Base-by-base conservation (phyloP, 2,113 vertebrate genomes). In the Lanius collurio region DNA sequence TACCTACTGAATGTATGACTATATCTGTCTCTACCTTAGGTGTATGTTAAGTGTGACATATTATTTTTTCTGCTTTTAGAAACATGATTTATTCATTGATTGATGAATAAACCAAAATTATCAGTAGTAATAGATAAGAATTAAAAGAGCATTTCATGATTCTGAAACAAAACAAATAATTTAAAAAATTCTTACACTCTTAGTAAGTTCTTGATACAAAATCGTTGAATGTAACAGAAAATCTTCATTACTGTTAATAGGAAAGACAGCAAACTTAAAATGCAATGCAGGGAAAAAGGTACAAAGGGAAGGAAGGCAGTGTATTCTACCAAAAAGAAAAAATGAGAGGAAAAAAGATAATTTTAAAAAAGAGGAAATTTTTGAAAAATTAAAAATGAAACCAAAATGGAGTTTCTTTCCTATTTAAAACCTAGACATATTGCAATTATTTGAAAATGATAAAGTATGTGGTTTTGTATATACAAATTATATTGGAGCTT, bases 1-100 rank as follows among this genome's bases (percentile, higher is more conserved):
- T 95, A 60, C 0, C 0, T 75, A 75, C 59, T 42, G 46, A 92
- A 79, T 81, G 5, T 50, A 62, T 89, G 67, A 88, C 67, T 95
- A n/a, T 85, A 73, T 87, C 77, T 83, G 23, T 88, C 90, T 88
- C 70, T 80, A 85, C 15, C 11, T 71, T 87, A 81, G 47, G 7
- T 87, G 37, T 31, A 53, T 74, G 37, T 31, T 35, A 91, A 94
- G 42, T 70, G 55, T 18, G 24, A 33, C 31, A 33, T 71, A 79
- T 30, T 78, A 55, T n/a, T 84, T 95, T 91, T 92, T 9, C 15
- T 89, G 8, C 28, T 76, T 82, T 31, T 31, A 78, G 42, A 90
- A 74, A 35, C 6, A 53, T 60, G 26, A 65, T 75, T 80, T 89
- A 82, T 93, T 90, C 3, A 50, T 44, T 89, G 28, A 87, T 53